Percentiles rank a stretch among this genome's conserved stretches.
Conservation (phyloP, 2,888 invertebrate species). For the Daptonema setosum region DNA sequence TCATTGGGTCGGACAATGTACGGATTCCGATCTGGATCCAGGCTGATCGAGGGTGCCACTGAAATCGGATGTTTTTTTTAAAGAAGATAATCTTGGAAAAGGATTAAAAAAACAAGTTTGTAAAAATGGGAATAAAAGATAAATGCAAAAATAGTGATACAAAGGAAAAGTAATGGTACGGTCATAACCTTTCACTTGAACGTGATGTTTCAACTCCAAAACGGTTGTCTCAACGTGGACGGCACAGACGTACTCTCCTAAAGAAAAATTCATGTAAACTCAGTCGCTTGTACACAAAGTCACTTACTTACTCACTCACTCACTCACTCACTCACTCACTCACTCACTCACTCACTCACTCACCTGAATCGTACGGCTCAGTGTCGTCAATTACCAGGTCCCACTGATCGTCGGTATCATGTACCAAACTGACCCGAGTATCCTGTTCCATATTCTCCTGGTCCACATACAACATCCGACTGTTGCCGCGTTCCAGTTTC, state of each 20-base stretch:
- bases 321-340: too few species aligned
- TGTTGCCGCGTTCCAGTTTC: not conserved
- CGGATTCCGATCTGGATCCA: not conserved
- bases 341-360: too few species aligned
- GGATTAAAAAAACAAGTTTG: not conserved
- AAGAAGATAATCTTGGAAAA: not conserved
- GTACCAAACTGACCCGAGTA: not conserved
- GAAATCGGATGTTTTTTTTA: not conserved
- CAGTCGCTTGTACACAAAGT: too few species aligned
- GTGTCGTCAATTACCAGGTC: not conserved
- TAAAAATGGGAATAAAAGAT: not conserved
- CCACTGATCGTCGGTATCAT: not conserved
- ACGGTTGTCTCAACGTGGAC: not conserved
- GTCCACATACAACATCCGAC: not conserved
- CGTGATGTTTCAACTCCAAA: not conserved
- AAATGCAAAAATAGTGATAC: not conserved
- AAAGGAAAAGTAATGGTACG: not conserved
- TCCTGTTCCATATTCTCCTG: not conserved
- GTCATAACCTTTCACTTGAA: not conserved
- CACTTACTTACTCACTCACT: too few species aligned
- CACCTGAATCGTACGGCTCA: not conserved
- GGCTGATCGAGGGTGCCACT: not conserved
- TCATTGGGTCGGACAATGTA: not conserved
- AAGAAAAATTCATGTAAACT: too few species aligned
- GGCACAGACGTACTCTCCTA: not conserved